Conservation (phyloP, 2,888 invertebrate species). For the Limnephilus lunatus region DNA sequence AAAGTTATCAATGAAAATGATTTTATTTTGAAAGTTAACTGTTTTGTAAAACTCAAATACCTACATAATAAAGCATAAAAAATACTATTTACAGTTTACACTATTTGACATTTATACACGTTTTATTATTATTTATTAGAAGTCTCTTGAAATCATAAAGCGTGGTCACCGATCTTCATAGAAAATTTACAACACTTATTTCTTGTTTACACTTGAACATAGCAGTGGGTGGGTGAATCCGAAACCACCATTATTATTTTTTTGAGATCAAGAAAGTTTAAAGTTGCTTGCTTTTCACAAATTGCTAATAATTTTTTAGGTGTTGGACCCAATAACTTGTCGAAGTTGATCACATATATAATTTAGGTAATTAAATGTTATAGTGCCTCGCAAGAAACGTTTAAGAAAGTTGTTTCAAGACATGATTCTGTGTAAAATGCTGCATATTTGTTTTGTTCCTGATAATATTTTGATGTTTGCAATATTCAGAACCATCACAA, state of each 20-base stretch:
- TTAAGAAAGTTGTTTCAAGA: conserved; percentile 17
- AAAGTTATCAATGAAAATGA: neutral
- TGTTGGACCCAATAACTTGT: neutral
- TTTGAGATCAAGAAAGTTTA: conserved; percentile 30
- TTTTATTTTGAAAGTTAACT: neutral
- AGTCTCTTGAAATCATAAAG: neutral
- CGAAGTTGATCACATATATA: conserved; percentile 9
- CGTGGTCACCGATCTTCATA: conserved; percentile 18
- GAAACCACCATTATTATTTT: conserved; percentile 5
- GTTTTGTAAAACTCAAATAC: neutral
- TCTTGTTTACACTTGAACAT: conserved; percentile 57
- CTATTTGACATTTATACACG: neutral
- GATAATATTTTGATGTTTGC: neutral
- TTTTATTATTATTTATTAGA: neutral
- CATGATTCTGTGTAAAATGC: neutral
- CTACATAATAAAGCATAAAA: neutral
- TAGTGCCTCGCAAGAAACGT: neutral
- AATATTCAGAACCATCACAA: neutral
- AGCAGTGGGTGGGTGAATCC: conserved; percentile 37
- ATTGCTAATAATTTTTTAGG: neutral
- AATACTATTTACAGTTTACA: neutral
- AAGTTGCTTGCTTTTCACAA: neutral
- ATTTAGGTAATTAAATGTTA: neutral
- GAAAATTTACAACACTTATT: neutral
- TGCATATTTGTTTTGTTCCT: conserved; percentile 2